phyloP scores from a whole-genome alignment of 2,797 vertebrate genomes.

The Chaenodraco wilsoni region DNA sequence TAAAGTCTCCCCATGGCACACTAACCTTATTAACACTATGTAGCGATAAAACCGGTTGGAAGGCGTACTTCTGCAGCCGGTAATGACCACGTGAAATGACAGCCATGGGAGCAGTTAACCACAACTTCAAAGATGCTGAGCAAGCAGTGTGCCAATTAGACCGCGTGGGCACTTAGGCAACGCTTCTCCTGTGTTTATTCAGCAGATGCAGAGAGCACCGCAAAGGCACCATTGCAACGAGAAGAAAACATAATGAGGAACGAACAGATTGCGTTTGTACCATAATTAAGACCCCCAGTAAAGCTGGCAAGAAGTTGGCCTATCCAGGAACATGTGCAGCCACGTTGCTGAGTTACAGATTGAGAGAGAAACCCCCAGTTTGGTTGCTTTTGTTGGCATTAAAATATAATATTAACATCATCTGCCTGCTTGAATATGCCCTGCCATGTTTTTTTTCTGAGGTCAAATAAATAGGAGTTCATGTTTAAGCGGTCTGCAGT shows the following conservation, averaged over 20 bases:
- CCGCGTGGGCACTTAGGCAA: not conserved
- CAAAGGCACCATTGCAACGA: not conserved
- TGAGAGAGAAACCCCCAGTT: not conserved
- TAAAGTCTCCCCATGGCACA: slow-evolving; percentile 8
- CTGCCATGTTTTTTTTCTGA: not conserved
- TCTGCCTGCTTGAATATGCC: not conserved
- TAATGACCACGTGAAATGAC: slow-evolving; percentile 30
- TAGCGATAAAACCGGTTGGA: slow-evolving; percentile 24
- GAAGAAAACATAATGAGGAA: not conserved
- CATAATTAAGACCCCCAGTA: slow-evolving; percentile 16
- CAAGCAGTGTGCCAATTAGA: slow-evolving; percentile 10
- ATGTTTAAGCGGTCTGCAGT: not conserved
- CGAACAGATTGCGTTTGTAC: slow-evolving; percentile 7
- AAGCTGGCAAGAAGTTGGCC: slow-evolving; percentile 2
- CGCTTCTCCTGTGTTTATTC: too few relatives aligned
- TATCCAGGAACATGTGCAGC: slow-evolving; percentile 7
- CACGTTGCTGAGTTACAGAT: slow-evolving; percentile 1
- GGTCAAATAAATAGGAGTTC: not conserved
- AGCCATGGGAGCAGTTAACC: slow-evolving; percentile 31
- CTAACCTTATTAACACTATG: slow-evolving; percentile 27
- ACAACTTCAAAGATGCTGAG: slow-evolving; percentile 16
- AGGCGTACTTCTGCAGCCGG: slow-evolving; percentile 18
- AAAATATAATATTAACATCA: not conserved
- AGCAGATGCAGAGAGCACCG: not conserved
- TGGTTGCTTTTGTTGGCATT: not conserved